phyloP scores from a whole-genome alignment of 2,113 vertebrate species.

The Cinclus cinclus region DNA sequence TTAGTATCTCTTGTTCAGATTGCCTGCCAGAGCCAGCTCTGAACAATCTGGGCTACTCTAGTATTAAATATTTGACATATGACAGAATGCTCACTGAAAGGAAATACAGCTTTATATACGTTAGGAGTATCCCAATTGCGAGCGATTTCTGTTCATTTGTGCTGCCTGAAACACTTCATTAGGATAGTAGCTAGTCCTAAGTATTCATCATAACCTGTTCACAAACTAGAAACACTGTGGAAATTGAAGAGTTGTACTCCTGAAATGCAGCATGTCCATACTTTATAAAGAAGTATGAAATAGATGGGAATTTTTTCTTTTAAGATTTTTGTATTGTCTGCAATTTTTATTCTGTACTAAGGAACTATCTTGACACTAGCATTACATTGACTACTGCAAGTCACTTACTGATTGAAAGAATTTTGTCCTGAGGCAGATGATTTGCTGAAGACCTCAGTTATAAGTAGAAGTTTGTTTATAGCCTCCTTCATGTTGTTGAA shows the following conservation, averaged over 20 bases:
- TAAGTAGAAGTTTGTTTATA: slow-evolving; percentile 82
- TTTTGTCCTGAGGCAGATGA: slow-evolving; percentile 61
- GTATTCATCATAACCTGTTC: neutral
- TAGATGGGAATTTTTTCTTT: neutral
- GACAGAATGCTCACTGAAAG: neutral
- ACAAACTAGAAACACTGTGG: neutral
- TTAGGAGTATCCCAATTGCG: neutral
- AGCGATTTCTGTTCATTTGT: neutral
- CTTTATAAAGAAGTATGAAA: neutral
- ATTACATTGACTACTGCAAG: neutral
- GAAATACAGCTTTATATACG: neutral
- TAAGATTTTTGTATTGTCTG: neutral
- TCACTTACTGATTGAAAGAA: slow-evolving; percentile 70
- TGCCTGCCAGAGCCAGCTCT: neutral
- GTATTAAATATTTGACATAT: neutral
- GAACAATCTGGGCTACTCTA: neutral
- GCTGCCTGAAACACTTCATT: neutral
- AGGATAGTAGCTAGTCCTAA: neutral
- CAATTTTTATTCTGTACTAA: neutral
- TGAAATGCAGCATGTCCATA: neutral
- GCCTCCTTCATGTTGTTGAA: slow-evolving; percentile 81
- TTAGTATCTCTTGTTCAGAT: neutral
- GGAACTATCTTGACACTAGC: neutral
- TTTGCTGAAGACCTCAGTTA: slow-evolving; percentile 74
- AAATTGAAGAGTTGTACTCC: neutral